Evolutionary conservation across 2,113 vertebrate genomes (phyloP).

Genomic region (Poicephalus gulielmi): DNA sequence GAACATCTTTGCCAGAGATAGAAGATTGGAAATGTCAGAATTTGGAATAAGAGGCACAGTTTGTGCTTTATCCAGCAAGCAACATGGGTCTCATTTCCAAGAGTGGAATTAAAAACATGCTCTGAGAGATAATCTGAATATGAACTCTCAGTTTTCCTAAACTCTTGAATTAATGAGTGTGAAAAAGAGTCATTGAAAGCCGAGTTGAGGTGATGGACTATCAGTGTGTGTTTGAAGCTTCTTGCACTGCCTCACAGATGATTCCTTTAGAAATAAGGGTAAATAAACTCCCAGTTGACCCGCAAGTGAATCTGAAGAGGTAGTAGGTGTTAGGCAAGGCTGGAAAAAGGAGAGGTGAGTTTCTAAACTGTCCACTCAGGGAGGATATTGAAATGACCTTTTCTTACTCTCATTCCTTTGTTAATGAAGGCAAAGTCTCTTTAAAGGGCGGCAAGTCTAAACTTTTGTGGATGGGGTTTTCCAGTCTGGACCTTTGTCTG

Average conservation of each 20-base stretch:
- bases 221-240: not conserved
- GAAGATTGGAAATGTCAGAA: not conserved
- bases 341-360: not conserved
- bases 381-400: not conserved
- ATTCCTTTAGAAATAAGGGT: not conserved
- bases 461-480: not conserved
- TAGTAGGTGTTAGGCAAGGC: not conserved
- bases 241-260: not conserved
- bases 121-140: not conserved
- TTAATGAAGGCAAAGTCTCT: not conserved
- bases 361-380: not conserved
- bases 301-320: not conserved
- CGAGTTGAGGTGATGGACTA: not conserved
- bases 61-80: not conserved
- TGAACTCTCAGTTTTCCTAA: not conserved
- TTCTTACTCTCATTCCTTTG: not conserved
- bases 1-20: not conserved
- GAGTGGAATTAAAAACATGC: not conserved
- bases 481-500: not conserved
- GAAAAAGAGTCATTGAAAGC: not conserved
- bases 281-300: not conserved
- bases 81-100: rapidly evolving
- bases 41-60: not conserved
- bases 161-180: not conserved
- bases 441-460: not conserved